Percentiles rank a stretch among this genome's conserved stretches.
Conservation (phyloP, 2,113 vertebrate genomes). For the Lycocorax pyrrhopterus region DNA sequence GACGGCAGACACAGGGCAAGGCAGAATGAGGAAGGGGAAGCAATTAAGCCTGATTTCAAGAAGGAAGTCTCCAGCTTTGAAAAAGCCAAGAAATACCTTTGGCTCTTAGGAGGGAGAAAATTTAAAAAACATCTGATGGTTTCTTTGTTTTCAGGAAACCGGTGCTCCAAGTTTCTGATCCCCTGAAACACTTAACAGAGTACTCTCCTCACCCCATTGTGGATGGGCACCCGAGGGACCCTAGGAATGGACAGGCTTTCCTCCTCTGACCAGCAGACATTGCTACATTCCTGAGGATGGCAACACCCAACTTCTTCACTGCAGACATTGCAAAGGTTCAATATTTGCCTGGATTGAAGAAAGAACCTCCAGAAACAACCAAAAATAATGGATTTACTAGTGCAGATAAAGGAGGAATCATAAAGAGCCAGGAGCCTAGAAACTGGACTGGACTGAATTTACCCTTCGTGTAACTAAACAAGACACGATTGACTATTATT, state of each 20-base stretch:
- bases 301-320: not conserved
- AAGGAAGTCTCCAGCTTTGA: not conserved
- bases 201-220: rapidly evolving
- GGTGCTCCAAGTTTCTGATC: not conserved
- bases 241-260: not conserved
- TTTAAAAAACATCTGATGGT: not conserved
- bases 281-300: not conserved
- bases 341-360: not conserved
- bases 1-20: not conserved
- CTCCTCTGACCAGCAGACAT: not conserved
- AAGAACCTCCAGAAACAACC: not conserved
- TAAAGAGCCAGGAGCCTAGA: not conserved
- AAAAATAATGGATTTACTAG: not conserved
- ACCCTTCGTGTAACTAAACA: not conserved
- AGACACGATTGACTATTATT: not conserved
- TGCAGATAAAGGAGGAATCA: not conserved
- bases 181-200: rapidly evolving
- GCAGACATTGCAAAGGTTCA: not conserved
- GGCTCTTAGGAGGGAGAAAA: not conserved
- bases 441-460: not conserved
- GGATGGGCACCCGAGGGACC: not conserved
- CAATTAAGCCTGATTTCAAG: not conserved
- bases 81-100: not conserved
- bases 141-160: not conserved
- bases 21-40: not conserved